A percentile compares a stretch with the other conserved stretches of the same genome.
Conservation (phyloP, 2,888 invertebrate genomes). For the Thymelicus lineola region DNA sequence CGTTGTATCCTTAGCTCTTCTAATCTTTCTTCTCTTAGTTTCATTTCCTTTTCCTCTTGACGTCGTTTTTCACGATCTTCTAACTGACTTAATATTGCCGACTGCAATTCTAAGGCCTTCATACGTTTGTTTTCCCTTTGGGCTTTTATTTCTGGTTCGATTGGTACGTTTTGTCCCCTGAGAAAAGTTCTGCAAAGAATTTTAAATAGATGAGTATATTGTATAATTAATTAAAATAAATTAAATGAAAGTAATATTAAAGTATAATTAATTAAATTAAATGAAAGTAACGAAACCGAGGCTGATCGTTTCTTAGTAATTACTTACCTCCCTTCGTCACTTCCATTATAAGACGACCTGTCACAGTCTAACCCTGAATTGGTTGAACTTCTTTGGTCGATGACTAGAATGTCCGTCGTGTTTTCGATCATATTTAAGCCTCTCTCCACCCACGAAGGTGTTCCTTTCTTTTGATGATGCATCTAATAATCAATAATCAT, state of each 20-base stretch:
- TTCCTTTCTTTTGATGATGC: constrained; percentile 80
- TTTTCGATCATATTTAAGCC: constrained; percentile 83
- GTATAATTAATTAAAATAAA: constrained; percentile 24
- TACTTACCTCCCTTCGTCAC: constrained; percentile 76
- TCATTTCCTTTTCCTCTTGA: constrained; percentile 90
- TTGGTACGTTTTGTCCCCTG: constrained; percentile 93
- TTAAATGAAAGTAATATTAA: constrained; percentile 34
- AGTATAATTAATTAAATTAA: constrained; percentile 24
- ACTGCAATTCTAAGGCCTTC: constrained; percentile 94
- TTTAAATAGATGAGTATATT: constrained; percentile 13
- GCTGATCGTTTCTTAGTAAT: not conserved
- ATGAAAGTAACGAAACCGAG: constrained; percentile 24
- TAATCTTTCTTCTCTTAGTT: constrained; percentile 90
- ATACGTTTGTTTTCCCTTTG: constrained; percentile 93
- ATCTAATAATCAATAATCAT: constrained; percentile 57
- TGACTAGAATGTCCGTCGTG: constrained; percentile 82
- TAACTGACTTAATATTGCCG: constrained; percentile 93
- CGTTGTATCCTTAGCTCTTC: constrained; percentile 91
- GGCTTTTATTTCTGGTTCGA: constrained; percentile 91
- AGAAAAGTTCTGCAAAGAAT: constrained; percentile 86
- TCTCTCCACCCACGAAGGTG: constrained; percentile 85
- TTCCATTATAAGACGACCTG: constrained; percentile 75
- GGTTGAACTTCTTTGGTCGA: constrained; percentile 82
- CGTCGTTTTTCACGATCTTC: constrained; percentile 92
- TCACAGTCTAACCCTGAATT: constrained; percentile 77